Conservation (phyloP, 2,113 vertebrate genomes). For the Gymnobelideus leadbeateri region DNA sequence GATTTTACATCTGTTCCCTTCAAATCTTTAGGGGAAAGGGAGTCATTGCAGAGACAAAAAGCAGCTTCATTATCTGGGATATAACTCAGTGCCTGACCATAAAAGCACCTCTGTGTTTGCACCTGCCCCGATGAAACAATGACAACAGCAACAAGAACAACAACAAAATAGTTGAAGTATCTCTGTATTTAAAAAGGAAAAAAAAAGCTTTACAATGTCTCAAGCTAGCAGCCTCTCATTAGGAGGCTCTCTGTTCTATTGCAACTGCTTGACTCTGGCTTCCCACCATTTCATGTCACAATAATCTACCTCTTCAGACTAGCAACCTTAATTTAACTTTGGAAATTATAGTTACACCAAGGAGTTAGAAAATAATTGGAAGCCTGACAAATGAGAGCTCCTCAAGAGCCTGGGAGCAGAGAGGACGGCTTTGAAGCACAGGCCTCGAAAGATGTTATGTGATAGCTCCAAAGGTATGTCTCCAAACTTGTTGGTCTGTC, state of each 20-base stretch:
- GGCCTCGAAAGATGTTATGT: background rate
- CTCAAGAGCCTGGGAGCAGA: background rate
- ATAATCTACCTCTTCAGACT: background rate
- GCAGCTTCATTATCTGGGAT: background rate
- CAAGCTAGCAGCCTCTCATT: background rate
- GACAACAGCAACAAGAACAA: background rate
- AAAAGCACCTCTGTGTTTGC: background rate
- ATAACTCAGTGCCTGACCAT: background rate
- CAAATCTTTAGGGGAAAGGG: slow-evolving; percentile 42
- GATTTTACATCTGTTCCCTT: slow-evolving; percentile 53
- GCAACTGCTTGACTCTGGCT: background rate
- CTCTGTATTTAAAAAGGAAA: background rate
- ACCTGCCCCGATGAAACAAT: background rate
- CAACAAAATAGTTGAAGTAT: background rate
- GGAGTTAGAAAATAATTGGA: background rate
- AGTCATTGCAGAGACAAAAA: slow-evolving; percentile 27
- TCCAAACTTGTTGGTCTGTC: fast-evolving
- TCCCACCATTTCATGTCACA: slow-evolving; percentile 28
- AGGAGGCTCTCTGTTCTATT: background rate
- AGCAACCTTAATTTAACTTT: background rate
- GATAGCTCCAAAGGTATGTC: background rate
- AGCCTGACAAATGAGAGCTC: background rate
- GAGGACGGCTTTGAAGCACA: background rate
- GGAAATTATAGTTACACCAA: background rate
- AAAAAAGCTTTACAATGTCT: background rate